Percentiles rank a stretch among this genome's conserved stretches.
Conservation (phyloP, 2,888 invertebrate species). For the Meliscaeva auricollis region DNA sequence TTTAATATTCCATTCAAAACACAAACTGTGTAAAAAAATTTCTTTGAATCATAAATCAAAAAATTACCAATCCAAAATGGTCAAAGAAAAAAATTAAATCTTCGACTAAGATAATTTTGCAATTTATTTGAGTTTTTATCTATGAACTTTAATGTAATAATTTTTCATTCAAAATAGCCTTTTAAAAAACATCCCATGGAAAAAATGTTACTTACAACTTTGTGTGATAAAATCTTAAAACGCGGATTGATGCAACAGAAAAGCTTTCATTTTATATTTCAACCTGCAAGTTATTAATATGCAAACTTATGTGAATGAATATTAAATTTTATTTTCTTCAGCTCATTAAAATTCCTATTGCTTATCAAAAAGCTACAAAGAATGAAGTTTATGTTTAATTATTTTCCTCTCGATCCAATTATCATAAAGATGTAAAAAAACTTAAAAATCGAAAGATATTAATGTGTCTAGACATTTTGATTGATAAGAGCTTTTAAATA, state of each 20-base stretch:
- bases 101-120: too few species aligned
- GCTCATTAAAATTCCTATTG: constrained; percentile 6
- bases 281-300: constrained; percentile 2
- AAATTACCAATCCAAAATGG: too few species aligned
- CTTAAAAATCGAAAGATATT: constrained; percentile 1
- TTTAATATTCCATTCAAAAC: too few species aligned
- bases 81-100: too few species aligned
- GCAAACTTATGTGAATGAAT: constrained; percentile 3
- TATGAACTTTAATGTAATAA: too few species aligned
- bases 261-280: background rate
- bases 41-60: too few species aligned
- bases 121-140: too few species aligned
- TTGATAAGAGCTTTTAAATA: constrained; percentile 32
- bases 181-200: too few species aligned
- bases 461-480: constrained; percentile 40
- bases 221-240: background rate
- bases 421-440: constrained; percentile 17
- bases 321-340: background rate
- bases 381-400: background rate
- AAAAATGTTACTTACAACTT: background rate
- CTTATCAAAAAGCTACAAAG: background rate
- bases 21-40: too few species aligned
- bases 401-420: constrained; percentile 5
- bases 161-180: too few species aligned
- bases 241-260: background rate